Percentiles rank a stretch among this genome's conserved stretches.
Conservation (phyloP, 2,797 vertebrate genomes). For the Bradypodion pumilum region DNA sequence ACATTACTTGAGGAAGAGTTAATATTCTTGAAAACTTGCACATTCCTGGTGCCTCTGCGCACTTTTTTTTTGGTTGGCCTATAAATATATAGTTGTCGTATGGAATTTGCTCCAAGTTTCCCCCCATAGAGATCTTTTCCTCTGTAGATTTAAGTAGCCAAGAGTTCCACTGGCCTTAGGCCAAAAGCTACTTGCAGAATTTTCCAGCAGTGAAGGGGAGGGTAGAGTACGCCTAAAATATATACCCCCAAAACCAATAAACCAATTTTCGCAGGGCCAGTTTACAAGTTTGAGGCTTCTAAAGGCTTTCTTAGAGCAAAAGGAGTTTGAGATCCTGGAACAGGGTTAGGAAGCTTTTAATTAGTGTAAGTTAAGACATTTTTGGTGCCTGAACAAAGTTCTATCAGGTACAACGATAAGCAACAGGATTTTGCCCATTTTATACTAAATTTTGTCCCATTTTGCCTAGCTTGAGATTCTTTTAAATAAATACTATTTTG, state of each 20-base stretch:
- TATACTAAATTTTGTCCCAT: background rate
- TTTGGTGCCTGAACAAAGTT: no score
- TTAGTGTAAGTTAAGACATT: no score
- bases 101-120: background rate
- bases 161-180: background rate
- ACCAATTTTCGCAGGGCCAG: background rate
- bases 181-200: background rate
- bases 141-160: background rate
- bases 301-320: no score
- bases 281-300: background rate
- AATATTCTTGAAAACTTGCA: no score
- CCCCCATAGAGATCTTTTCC: background rate
- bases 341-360: no score
- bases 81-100: no score
- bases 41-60: no score
- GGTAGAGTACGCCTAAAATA: background rate
- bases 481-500: background rate
- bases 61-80: no score
- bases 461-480: background rate
- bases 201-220: background rate
- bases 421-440: no score
- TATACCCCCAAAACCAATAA: background rate
- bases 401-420: no score
- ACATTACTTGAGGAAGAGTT: no score
- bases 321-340: no score